phyloP scores from a whole-genome alignment of 2,797 vertebrate species.

The Anas acuta region DNA sequence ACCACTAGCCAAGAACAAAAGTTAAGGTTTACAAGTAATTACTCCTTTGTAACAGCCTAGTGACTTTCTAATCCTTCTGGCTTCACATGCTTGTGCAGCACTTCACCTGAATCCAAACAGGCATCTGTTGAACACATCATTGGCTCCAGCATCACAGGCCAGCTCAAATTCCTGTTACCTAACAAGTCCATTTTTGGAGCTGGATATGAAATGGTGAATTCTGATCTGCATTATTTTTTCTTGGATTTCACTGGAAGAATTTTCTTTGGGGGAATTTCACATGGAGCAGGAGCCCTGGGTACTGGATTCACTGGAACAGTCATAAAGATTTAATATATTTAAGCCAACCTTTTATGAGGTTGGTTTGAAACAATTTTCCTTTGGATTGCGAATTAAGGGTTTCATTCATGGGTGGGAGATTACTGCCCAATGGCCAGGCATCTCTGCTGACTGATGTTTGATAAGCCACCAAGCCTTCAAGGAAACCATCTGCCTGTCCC shows the following conservation, averaged over 20 bases:
- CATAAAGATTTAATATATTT: constrained; percentile 8
- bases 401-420: constrained; percentile 25
- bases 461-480: constrained; percentile 28
- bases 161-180: constrained; percentile 41
- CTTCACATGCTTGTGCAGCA: constrained; percentile 28
- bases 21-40: constrained; percentile 47
- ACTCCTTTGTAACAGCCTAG: constrained; percentile 44
- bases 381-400: not conserved
- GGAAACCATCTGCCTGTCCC: constrained; percentile 36
- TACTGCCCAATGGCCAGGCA: not conserved
- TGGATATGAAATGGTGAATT: not conserved
- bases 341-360: not conserved
- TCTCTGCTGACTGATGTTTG: not conserved
- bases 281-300: not conserved
- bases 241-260: not conserved
- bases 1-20: constrained; percentile 48
- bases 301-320: constrained; percentile 5
- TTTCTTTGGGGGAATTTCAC: constrained; percentile 4
- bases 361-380: constrained; percentile 26
- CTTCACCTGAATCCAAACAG: constrained; percentile 52
- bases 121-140: constrained; percentile 58
- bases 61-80: constrained; percentile 66
- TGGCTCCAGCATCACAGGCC: constrained; percentile 6
- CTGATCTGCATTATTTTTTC: constrained; percentile 16
- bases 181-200: not conserved